phyloP scores from a whole-genome alignment of 2,888 invertebrate genomes.

The Anthoptus insignis region DNA sequence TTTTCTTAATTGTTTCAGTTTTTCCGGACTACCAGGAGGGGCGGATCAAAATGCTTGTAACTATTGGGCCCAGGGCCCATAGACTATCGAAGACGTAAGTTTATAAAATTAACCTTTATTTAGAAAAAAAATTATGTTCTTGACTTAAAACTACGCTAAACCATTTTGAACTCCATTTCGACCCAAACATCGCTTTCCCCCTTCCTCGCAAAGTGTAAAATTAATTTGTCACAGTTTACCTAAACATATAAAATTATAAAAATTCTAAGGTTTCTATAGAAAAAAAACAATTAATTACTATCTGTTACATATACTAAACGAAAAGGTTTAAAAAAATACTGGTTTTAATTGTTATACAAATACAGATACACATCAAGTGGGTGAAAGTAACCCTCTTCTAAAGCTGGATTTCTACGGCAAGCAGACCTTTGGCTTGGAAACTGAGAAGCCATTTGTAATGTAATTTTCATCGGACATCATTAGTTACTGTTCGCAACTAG shows the following conservation, averaged over 20 bases:
- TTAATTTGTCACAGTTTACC: too few relatives aligned
- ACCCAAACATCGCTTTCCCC: too few relatives aligned
- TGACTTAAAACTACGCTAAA: too few relatives aligned
- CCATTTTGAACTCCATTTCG: too few relatives aligned
- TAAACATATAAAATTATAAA: too few relatives aligned
- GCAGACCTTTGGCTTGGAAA: conserved; percentile 17
- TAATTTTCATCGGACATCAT: neutral
- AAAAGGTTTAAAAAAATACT: neutral
- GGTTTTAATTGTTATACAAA: neutral
- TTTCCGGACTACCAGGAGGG: conserved; percentile 55
- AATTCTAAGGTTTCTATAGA: too few relatives aligned
- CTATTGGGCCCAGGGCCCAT: conserved; percentile 74
- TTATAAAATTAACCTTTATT: neutral
- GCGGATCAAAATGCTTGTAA: conserved; percentile 71
- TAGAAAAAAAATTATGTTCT: neutral
- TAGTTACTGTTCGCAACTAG: neutral
- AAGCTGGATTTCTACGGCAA: conserved; percentile 6
- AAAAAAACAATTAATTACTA: too few relatives aligned
- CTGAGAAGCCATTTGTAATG: neutral
- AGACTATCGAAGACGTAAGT: conserved; percentile 62
- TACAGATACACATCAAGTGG: too few relatives aligned
- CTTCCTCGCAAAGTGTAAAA: too few relatives aligned
- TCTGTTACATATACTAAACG: too few relatives aligned
- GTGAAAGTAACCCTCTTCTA: conserved; percentile 17
- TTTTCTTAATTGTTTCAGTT: conserved; percentile 63